phyloP scores from a whole-genome alignment of 2,797 vertebrate species.

The Phrynocephalus vlangalii region DNA sequence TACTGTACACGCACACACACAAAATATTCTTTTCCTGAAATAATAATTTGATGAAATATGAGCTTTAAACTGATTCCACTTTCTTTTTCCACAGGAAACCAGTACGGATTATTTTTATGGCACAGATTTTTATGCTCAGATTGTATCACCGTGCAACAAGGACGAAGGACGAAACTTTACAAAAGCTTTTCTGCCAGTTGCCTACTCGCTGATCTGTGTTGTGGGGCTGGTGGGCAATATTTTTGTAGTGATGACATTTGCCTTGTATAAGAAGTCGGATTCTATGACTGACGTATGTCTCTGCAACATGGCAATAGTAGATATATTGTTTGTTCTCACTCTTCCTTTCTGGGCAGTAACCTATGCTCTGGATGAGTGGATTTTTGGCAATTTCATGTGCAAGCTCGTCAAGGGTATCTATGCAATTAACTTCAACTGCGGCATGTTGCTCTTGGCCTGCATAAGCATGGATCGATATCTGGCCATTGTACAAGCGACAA shows the following conservation, averaged over 20 bases:
- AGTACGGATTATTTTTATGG: background rate
- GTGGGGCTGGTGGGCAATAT: conserved; percentile 87
- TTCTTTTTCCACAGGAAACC: conserved; percentile 55
- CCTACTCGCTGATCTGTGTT: conserved; percentile 83
- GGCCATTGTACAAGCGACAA: conserved; percentile 90
- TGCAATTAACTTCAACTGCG: conserved; percentile 90
- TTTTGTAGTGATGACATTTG: conserved; percentile 89
- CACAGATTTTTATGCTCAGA: conserved; percentile 28
- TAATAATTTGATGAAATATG: background rate
- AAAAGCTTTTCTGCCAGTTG: conserved; percentile 67
- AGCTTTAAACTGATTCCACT: conserved; percentile 26
- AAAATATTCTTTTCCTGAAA: background rate
- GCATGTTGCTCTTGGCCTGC: conserved; percentile 89
- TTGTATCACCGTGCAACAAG: conserved; percentile 59
- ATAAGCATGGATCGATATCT: conserved; percentile 91
- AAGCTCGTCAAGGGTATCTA: conserved; percentile 87
- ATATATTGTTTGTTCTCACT: conserved; percentile 88
- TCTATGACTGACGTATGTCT: conserved; percentile 94
- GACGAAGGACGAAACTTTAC: conserved; percentile 71
- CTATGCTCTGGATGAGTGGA: conserved; percentile 75
- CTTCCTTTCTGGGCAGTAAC: conserved; percentile 87
- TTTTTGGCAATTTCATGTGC: conserved; percentile 82
- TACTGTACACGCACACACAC: too few species aligned
- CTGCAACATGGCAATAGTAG: conserved; percentile 89
- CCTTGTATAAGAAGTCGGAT: conserved; percentile 86